A percentile compares a stretch with the other conserved stretches of the same genome.
phyloP scores from a whole-genome alignment of 1,140 invertebrate species.

The Laodelphax striatellus region DNA sequence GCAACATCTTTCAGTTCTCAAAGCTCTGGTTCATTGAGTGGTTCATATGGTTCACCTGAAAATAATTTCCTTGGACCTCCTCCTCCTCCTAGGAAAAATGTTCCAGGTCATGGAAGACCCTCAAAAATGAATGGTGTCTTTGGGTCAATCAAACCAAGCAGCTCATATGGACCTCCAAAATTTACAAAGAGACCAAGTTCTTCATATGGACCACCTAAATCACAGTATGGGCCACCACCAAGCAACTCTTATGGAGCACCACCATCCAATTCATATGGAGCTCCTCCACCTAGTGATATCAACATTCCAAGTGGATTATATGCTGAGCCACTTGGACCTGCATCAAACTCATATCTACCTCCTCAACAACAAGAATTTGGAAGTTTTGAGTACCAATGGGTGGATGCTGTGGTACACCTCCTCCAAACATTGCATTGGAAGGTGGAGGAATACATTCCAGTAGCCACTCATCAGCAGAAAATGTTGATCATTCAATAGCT shows the following conservation, averaged over 20 bases:
- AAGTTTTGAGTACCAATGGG: slow-evolving; percentile 21
- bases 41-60: neutral
- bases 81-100: slow-evolving; percentile 26
- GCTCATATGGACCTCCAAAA: slow-evolving; percentile 17
- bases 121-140: slow-evolving; percentile 19
- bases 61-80: slow-evolving; percentile 1
- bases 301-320: neutral
- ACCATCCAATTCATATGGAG: neutral
- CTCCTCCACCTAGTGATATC: too few species aligned
- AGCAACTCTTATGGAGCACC: slow-evolving; percentile 20
- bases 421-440: slow-evolving; percentile 17
- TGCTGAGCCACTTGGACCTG: slow-evolving; percentile 3
- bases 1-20: slow-evolving; percentile 9
- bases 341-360: neutral
- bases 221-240: slow-evolving; percentile 14
- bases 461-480: neutral
- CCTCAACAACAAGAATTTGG: slow-evolving; percentile 9
- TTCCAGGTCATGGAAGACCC: slow-evolving; percentile 4
- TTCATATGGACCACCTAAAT: slow-evolving; percentile 15
- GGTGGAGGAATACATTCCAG: neutral
- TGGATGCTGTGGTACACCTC: slow-evolving; percentile 23
- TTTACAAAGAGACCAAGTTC: slow-evolving; percentile 6
- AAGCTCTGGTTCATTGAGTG: slow-evolving; percentile 1
- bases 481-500: neutral
- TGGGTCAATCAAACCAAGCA: slow-evolving; percentile 14